Base-by-base conservation (phyloP, 64 coral and sea anemone species). In the Hydrozoanthus tunicans region DNA sequence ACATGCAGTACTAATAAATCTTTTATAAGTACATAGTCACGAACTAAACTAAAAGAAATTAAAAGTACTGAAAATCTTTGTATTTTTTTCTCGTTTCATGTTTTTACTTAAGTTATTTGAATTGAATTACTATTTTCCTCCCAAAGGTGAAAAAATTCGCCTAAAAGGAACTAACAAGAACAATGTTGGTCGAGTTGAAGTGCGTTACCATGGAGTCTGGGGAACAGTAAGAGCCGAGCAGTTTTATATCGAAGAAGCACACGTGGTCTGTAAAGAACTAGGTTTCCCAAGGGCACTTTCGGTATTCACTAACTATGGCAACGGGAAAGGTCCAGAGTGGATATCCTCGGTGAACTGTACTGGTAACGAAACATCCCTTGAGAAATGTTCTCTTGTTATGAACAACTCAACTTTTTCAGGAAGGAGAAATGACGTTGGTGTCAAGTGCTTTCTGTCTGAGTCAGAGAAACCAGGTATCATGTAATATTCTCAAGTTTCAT, bases 181-280 rank as follows among this genome's bases (percentile, higher is more conserved):
- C 9, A 70, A 81, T 17, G 56, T 51, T 8, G 90, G 90, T 3
- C 77, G 90, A 13, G 90, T 91, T 6, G 90, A 91, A 32, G 60
- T 81, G 5, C 64, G 23, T 13, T 81, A 91, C 58, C 64, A 81
- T 26, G 78, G 78, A 56, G 20, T 70, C 12, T 91, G 90, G 90
- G 90, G 90, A 12, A 91, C 90, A 77, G 77, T 91, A 24, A 5
- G 14, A 11, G 78, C 32, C 25, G 25, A 62, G 12, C 9, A 51
- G 10, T 91, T 64, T 54, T 64, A 52, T 24, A 56, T 91, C 4
- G 43, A 32, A 27, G 64, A 81, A 5, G 90, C 32, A 43, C 32
- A 43, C 32, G 32, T 43, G 32, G 32, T 43, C 32, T 43, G 32
- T 43, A 43, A 43, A 43, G 32, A 43, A 2, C 32, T 43, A 43